Conservation (phyloP, 2,888 invertebrate genomes). For the Cerceris rybyensis region DNA sequence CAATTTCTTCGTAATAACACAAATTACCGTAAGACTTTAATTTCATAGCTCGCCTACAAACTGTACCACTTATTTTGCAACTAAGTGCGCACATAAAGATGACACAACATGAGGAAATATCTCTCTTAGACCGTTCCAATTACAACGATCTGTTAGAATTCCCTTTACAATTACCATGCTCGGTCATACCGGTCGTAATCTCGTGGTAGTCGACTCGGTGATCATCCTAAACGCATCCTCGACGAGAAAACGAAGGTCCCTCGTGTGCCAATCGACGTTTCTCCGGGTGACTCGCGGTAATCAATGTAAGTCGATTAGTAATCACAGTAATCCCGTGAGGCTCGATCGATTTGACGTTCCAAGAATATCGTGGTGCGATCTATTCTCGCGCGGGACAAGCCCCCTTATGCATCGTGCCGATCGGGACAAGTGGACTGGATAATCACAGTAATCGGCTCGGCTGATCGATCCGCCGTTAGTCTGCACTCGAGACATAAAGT, state of each 20-base stretch:
- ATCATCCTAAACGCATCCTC: slow-evolving; percentile 8
- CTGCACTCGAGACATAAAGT: slow-evolving; percentile 17
- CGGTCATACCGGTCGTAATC: neutral
- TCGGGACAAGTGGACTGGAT: slow-evolving; percentile 43
- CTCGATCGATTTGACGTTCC: slow-evolving; percentile 27
- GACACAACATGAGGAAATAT: no score
- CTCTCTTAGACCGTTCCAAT: no score
- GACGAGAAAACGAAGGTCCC: neutral
- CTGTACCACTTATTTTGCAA: no score
- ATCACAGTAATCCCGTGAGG: slow-evolving; percentile 33
- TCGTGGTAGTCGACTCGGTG: neutral
- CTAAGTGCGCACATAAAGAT: no score
- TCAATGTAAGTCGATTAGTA: slow-evolving; percentile 44
- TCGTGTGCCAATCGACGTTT: neutral
- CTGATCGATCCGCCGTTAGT: slow-evolving; percentile 31
- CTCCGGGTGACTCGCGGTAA: neutral
- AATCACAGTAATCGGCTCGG: slow-evolving; percentile 47
- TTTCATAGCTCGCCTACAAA: no score
- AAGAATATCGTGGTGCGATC: slow-evolving; percentile 32
- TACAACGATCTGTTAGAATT: no score
- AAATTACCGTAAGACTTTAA: no score
- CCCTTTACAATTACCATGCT: neutral
- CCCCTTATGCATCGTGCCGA: slow-evolving; percentile 23
- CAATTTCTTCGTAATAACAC: no score
- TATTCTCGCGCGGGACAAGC: slow-evolving; percentile 24